Evolutionary conservation across 2,113 vertebrate genomes (phyloP), one percentile per base, ranked within the genome.

Genomic region (Mesocricetus auratus): DNA sequence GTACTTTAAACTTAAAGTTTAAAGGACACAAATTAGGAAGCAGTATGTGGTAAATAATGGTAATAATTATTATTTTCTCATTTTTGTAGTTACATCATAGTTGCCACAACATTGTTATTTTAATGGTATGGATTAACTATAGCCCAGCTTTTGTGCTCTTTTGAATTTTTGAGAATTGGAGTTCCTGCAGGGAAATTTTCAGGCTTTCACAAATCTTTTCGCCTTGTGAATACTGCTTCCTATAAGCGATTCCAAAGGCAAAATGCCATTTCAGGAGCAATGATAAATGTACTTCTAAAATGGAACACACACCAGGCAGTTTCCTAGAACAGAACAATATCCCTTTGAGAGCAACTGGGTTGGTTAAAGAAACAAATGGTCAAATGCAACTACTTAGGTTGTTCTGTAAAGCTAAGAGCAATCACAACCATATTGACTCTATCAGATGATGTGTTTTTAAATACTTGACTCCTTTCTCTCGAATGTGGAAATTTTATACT

Each of bases 231-330:
- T 95, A 19, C 73, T 94, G 91, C 73, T 89, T 96, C 73, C 36
- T 78, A 16, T 94, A 85, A 97, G 71, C 21, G 16, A 94, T 96
- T 95, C 90, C 73, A 94, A 97, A 96, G 92, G 74, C 87, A 93
- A 96, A 97, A 94, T 96, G 78, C 47, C 90, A 95, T 92, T 96
- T 95, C 68, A 94, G 92, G 31, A 95, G 62, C 73, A 95, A 93
- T 94, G 93, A 89, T 94, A 95, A 97, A 78, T 95, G 19, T 93
- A 96, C n/a, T 85, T 96, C 74, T 89, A 96, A 97, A 97, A 96
- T 94, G 95, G 92, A 94, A 93, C 68, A 86, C 86, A 91, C 68
- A 83, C 47, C 47, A 93, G 77, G 92, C 53, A 94, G 92, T 97
- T 97, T 94, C 82, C 45, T 94, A 86, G 60, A 83, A 93, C 86